Base-by-base conservation (phyloP, 2,113 vertebrate genomes). In the Lasiurus borealis region DNA sequence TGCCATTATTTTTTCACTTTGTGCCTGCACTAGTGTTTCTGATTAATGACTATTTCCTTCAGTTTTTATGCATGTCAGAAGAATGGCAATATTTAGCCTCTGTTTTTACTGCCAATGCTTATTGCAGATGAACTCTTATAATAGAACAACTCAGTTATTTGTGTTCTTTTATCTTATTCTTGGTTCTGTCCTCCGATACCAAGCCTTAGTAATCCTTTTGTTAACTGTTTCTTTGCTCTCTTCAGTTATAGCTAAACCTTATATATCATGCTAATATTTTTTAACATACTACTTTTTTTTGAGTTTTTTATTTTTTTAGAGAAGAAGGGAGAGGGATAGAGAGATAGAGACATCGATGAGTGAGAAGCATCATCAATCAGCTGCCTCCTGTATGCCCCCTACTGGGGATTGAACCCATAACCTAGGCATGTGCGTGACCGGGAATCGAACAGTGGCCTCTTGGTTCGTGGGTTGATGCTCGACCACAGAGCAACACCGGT, bases 211-310 rank as follows among this genome's bases (percentile, higher is more conserved):
- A 88, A 54, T 1, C 12, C 40, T 54, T 93, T 88, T 64, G n/a
- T 59, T 21, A 36, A 85, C 27, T 89, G 15, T 93, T 83, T 84
- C 83, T 78, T 93, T 83, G 64, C n/a, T 90, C 44, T 57, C 29
- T 73, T 95, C 31, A 73, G 25, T 93, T 81, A 90, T 46, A 93
- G 75, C 50, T 87, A 71, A 66, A 9, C 77, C 86, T 85, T 94
- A 71, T 83, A 44, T 90, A 85, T 71, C 72, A 59, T 87, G 57
- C 40, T 86, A 78, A 91, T 72, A 91, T 84, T 96, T 92, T 62
- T 62, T 27, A 62, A 27, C 9, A 62, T 62, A 59, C 54, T 59
- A 46, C 40, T 57, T 57, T 57, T 57, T 59, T 25, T 59, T 25
- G 8, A 59, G 7, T 23, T 62, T 62, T 25, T 12, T 62, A 21